phyloP scores from a whole-genome alignment of 2,113 vertebrate species.

The Phalacrocorax pelagicus region DNA sequence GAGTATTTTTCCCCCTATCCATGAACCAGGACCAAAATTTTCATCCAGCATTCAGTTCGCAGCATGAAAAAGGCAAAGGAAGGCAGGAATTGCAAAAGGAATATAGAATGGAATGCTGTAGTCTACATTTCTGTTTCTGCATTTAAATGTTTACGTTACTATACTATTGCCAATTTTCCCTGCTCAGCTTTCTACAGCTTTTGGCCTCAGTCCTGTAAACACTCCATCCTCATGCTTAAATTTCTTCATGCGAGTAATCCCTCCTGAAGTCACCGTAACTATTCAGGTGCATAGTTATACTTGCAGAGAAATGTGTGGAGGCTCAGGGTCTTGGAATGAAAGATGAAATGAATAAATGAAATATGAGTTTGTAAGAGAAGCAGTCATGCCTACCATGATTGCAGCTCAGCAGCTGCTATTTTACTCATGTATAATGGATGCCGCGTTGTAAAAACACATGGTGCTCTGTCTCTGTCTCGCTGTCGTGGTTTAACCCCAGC shows the following conservation, averaged over 20 bases:
- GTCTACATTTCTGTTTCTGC: not conserved
- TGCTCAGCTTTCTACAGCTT: not conserved
- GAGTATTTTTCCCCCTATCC: not conserved
- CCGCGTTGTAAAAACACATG: not conserved
- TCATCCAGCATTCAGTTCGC: not conserved
- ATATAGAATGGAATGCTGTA: not conserved
- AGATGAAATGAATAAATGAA: conserved; percentile 27
- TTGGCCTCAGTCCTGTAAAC: not conserved
- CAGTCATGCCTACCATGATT: conserved; percentile 10
- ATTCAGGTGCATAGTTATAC: not conserved
- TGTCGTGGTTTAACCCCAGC: no score
- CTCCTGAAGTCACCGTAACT: not conserved
- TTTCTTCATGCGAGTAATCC: not conserved
- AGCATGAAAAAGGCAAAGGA: not conserved
- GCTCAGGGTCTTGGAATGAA: not conserved
- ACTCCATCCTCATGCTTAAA: not conserved
- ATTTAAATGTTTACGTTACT: not conserved
- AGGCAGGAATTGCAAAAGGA: not conserved
- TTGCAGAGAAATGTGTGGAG: not conserved
- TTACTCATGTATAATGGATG: conserved; percentile 58
- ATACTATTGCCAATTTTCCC: not conserved
- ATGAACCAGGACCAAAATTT: not conserved
- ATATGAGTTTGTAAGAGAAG: conserved; percentile 18
- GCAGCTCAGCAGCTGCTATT: not conserved
- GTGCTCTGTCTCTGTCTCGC: not conserved